phyloP scores from a whole-genome alignment of 2,113 vertebrate genomes.

The Pluvialis apricaria region DNA sequence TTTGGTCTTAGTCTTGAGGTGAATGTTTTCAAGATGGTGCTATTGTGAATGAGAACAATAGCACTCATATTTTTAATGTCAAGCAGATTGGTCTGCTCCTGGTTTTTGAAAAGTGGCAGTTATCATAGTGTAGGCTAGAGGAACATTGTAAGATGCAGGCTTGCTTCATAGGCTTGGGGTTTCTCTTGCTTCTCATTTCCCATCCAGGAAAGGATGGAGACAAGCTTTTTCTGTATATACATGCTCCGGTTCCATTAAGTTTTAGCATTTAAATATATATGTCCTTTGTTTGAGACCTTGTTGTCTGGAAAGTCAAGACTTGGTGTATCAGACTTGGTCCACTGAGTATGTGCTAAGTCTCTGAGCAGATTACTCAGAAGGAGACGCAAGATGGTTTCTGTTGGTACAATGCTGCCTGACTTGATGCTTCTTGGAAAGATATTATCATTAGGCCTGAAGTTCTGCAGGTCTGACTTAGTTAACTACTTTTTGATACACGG shows the following conservation, averaged over 20 bases:
- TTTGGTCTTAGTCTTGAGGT: not conserved
- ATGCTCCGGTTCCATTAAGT: not conserved
- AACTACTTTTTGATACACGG: not conserved
- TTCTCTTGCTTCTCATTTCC: not conserved
- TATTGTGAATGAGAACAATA: not conserved
- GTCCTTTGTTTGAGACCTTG: not conserved
- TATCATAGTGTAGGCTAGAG: not conserved
- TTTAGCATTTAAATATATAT: not conserved
- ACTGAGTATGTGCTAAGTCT: not conserved
- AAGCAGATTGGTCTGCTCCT: not conserved
- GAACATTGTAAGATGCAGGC: not conserved
- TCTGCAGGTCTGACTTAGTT: not conserved
- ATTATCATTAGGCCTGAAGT: not conserved
- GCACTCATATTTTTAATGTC: not conserved
- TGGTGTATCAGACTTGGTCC: not conserved
- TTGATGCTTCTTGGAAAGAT: not conserved
- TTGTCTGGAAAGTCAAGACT: not conserved
- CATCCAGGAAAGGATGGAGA: not conserved
- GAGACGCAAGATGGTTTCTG: not conserved
- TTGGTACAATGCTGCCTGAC: not conserved
- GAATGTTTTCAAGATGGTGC: not conserved
- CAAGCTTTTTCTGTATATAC: not conserved
- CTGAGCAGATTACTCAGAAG: not conserved
- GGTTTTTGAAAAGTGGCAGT: not conserved
- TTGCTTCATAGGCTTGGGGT: not conserved